Conservation (phyloP, 2,888 invertebrate species). For the Desoria tigrina region DNA sequence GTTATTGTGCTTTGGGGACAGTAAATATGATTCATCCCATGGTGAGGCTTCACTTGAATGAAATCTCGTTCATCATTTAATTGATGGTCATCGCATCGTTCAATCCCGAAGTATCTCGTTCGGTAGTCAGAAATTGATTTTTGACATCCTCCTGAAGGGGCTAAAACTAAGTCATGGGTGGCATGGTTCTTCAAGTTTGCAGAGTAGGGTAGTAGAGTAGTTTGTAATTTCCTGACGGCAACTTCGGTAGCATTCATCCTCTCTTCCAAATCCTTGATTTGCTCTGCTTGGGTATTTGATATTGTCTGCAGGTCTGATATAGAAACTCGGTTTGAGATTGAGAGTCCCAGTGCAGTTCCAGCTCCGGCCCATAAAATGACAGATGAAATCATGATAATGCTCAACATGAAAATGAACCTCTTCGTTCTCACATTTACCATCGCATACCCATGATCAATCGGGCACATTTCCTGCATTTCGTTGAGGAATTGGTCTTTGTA, state of each 20-base stretch:
- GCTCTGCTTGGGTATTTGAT: neutral
- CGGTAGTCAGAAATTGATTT: neutral
- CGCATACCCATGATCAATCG: neutral
- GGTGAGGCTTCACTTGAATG: slow-evolving; percentile 9
- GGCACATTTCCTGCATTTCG: slow-evolving; percentile 19
- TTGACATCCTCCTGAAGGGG: neutral
- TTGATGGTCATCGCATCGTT: neutral
- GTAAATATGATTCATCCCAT: no score
- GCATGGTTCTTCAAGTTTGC: slow-evolving; percentile 1
- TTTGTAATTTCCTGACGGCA: slow-evolving; percentile 5
- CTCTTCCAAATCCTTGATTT: neutral
- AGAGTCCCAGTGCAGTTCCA: slow-evolving; percentile 4
- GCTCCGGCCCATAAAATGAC: slow-evolving; percentile 1
- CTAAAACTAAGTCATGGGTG: neutral
- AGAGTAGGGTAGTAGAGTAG: neutral
- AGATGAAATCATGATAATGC: neutral
- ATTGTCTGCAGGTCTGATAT: neutral
- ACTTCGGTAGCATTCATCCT: neutral
- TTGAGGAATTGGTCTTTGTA: neutral
- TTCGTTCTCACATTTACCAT: no score
- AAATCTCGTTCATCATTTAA: neutral
- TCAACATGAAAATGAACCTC: neutral
- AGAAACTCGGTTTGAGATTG: neutral
- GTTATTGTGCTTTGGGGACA: slow-evolving; percentile 2
- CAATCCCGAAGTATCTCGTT: neutral